Conservation (phyloP, 2,888 invertebrate genomes). For the Leucophora obtusa region DNA sequence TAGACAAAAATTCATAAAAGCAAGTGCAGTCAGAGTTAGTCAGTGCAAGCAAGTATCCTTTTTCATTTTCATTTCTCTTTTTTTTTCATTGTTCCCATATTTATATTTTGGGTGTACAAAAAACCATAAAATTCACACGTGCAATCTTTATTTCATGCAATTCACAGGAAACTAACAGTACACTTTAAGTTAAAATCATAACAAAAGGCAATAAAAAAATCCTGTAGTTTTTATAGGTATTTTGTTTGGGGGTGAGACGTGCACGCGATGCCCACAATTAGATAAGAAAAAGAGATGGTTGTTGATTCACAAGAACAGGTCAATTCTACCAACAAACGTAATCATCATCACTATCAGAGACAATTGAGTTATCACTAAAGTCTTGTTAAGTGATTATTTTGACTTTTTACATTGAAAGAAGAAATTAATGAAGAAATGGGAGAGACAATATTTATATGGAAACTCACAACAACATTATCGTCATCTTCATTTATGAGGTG, state of each 20-base stretch:
- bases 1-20: slow-evolving; percentile 6
- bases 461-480: neutral
- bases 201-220: slow-evolving; percentile 18
- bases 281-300: slow-evolving; percentile 44
- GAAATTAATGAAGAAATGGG: neutral
- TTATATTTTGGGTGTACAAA: slow-evolving; percentile 34
- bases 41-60: neutral
- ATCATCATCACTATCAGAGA: slow-evolving; percentile 12
- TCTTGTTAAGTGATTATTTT: slow-evolving; percentile 42
- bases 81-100: slow-evolving; percentile 1
- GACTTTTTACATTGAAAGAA: neutral
- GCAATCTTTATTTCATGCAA: slow-evolving; percentile 33
- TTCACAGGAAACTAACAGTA: slow-evolving; percentile 62
- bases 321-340: slow-evolving; percentile 27
- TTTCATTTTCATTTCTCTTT: neutral
- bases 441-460: neutral
- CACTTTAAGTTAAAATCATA: neutral
- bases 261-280: slow-evolving; percentile 50
- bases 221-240: slow-evolving; percentile 34
- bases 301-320: slow-evolving; percentile 32
- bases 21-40: slow-evolving; percentile 34
- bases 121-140: slow-evolving; percentile 63
- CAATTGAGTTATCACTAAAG: slow-evolving; percentile 56
- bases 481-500: slow-evolving; percentile 42
- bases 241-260: slow-evolving; percentile 45